These are phyloP conservation scores for Cryptotermes secundus DNA, from an alignment of 1,140 invertebrate species.

Conservation along the genomic window DNA sequence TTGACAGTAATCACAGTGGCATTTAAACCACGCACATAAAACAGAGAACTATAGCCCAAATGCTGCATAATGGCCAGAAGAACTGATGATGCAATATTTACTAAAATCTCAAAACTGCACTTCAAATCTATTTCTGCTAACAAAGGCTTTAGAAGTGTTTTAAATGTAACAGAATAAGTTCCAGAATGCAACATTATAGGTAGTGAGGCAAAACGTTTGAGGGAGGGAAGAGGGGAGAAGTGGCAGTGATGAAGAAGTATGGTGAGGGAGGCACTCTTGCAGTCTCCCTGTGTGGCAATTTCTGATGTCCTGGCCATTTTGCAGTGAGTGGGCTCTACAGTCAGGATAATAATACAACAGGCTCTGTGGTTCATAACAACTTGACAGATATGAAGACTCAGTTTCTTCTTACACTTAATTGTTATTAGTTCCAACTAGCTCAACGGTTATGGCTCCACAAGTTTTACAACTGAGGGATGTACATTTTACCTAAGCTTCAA, in stretches of 20 bases:
- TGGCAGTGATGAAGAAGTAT: too few relatives aligned
- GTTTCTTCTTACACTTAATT: constrained; percentile 4
- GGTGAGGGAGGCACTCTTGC: too few relatives aligned
- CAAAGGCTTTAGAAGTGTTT: too few relatives aligned
- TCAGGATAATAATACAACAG: constrained; percentile 11
- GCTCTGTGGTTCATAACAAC: not conserved
- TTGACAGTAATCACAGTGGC: not conserved
- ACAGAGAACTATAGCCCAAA: not conserved
- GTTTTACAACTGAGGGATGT: not conserved
- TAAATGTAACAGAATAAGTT: too few relatives aligned
- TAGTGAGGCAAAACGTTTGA: too few relatives aligned
- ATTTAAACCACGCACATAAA: not conserved
- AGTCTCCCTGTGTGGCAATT: not conserved
- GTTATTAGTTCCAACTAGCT: not conserved
- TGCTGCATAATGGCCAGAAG: not conserved
- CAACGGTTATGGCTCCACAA: not conserved
- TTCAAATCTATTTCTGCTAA: too few relatives aligned
- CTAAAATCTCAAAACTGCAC: too few relatives aligned
- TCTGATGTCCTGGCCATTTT: not conserved
- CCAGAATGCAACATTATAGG: too few relatives aligned
- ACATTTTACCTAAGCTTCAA: not conserved
- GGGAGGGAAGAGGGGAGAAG: too few relatives aligned
- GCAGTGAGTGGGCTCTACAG: not conserved
- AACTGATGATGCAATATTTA: too few relatives aligned
- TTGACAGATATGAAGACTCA: not conserved